Evolutionary conservation across 1,140 invertebrate genomes (phyloP), one percentile per base, ranked within the genome.

Genomic region (Parasteatoda tepidariorum): DNA sequence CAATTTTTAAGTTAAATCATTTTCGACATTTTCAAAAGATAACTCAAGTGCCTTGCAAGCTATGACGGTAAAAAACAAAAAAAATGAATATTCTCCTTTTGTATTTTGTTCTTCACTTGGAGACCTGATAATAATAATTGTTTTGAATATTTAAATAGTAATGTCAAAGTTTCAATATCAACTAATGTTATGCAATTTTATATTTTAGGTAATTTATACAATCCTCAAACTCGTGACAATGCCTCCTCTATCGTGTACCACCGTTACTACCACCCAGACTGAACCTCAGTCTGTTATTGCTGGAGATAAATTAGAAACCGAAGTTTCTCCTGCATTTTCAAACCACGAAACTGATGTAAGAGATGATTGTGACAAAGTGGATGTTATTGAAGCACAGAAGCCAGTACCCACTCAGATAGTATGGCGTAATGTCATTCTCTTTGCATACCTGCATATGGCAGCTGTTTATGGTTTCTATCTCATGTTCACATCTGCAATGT

Each of bases 341-440:
- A 5, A 28, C 18, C 3, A 15, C 13, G 24, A 5, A 26, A 0
- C 9, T 22, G 3, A 59, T 24, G 18, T 70, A 1, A 34, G 24
- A 0, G 67, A 70, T 22, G 67, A 70, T 2, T 70, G 67, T 24
- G 67, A 70, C 38, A 70, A 70, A 26, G 67, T 70, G 67, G 67
- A 54, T 3, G 41, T 54, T 2, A 57, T n/a, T 18, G 64, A 33
- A 3, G 48, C 30, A 26, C 24, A 71, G 33, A 86, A 93, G 86
- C 13, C 34, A 15, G 9, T 26, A 54, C 68, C 68, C 28, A 22
- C 70, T 30, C 30, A 83, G 22, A 93, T 97, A 31, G 97, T 98
- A 0, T 99, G 97, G 97, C 92, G 94, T 86, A 99, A 99, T 89
- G 95, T 99, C 11, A 90, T 94, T 6, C 89, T 96, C 0, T 98